These are phyloP conservation scores for Oryctolagus cuniculus DNA, from an alignment of 2,113 vertebrate genomes.

Conservation along the genomic window mOryCun1.1 NC_091445.1:82949001-82949500, in stretches of 20 bases:
- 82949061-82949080: neutral
- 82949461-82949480: neutral
- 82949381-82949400: slow-evolving; percentile 55
- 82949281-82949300: slow-evolving; percentile 74
- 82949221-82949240: slow-evolving; percentile 71
- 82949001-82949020: neutral
- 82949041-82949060: slow-evolving; percentile 31
- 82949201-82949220: slow-evolving; percentile 71
- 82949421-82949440: neutral
- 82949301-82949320: slow-evolving; percentile 47
- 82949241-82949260: slow-evolving; percentile 69
- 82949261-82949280: slow-evolving; percentile 65
- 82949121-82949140: slow-evolving; percentile 58
- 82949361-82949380: slow-evolving; percentile 45
- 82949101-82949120: slow-evolving; percentile 1
- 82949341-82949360: slow-evolving; percentile 66
- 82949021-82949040: neutral
- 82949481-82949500: neutral
- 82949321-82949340: slow-evolving; percentile 42
- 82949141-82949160: slow-evolving; percentile 42
- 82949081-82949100: neutral
- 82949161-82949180: slow-evolving; percentile 21
- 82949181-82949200: slow-evolving; percentile 69
- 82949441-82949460: slow-evolving; percentile 27
- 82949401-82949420: slow-evolving; percentile 42